Base-by-base conservation (phyloP, 2,113 vertebrate species). In the Oophaga pumilio region DNA sequence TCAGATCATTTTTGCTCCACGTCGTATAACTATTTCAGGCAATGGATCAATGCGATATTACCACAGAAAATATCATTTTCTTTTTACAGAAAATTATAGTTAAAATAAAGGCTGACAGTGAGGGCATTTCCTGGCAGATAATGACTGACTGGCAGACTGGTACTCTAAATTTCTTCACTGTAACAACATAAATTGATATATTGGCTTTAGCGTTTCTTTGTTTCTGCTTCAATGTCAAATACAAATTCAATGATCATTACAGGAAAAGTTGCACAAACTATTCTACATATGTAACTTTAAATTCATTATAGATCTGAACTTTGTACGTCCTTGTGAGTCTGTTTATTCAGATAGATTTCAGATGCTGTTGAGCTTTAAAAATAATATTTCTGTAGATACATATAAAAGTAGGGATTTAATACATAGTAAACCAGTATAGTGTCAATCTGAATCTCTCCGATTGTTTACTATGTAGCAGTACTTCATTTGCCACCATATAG, bases 101-200 rank as follows among this genome's bases (percentile, higher is more conserved):
- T 88, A 26, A 88, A 88, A 88, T 88, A 88, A 84, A 88, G 71
- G 80, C 80, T 84, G 87, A 88, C 87, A 88, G 87, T 53, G 69
- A 88, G 87, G 87, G 87, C 87, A 88, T 88, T 88, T 88, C 87
- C 87, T 88, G 87, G 87, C 80, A 88, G 87, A 84, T 88, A 88
- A 88, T 88, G 87, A 88, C 80, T 88, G 87, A 88, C 87, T 88
- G 87, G 87, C 87, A 88, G 87, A 83, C 87, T 88, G 80, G 87
- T 88, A 84, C 87, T 83, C 73, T 84, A 83, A 77, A 84, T 77
- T 88, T 84, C 80, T 88, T 53, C 60, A 84, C 83, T 24, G 71
- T 84, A 88, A 77, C 71, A 62, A 66, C 87, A 77, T 88, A 84
- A 88, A 88, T 88, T 83, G 87, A 88, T 59, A 69, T 76, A 88